Evolutionary conservation across 2,888 invertebrate genomes (phyloP).

Genomic region (Eristalis tenax): DNA sequence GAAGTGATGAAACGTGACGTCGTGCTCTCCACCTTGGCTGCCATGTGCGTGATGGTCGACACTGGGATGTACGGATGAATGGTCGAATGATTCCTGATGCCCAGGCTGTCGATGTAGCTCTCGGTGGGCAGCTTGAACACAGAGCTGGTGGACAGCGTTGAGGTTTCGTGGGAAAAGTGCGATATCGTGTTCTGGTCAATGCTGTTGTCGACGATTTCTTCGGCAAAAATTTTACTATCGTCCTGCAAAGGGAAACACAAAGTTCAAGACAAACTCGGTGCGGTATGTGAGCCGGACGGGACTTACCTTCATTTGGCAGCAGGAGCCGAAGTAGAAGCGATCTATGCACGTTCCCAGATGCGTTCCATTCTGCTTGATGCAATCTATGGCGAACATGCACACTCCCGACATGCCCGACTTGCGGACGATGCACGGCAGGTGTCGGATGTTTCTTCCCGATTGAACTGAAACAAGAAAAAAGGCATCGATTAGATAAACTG

Average conservation of each 20-base stretch:
- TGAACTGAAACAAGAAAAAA: constrained; percentile 84
- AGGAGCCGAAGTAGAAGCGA: constrained; percentile 95
- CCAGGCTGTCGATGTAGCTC: constrained; percentile 60
- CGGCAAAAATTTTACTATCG: constrained; percentile 76
- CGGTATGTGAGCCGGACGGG: not conserved
- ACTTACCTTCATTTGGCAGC: constrained; percentile 88
- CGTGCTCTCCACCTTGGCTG: constrained; percentile 61
- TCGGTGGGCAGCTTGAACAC: constrained; percentile 78
- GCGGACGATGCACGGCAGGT: constrained; percentile 92
- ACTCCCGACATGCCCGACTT: constrained; percentile 90
- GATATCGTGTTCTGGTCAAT: constrained; percentile 82
- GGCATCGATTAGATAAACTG: not conserved
- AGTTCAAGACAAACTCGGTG: not conserved
- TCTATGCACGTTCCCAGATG: constrained; percentile 96
- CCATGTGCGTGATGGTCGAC: constrained; percentile 78
- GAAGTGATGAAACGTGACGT: constrained; percentile 68
- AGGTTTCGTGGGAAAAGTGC: constrained; percentile 80
- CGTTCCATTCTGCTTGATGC: constrained; percentile 93
- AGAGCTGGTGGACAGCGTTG: constrained; percentile 77
- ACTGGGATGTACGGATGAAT: constrained; percentile 62
- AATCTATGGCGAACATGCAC: constrained; percentile 97
- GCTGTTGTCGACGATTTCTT: constrained; percentile 81
- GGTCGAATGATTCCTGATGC: constrained; percentile 40
- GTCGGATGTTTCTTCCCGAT: constrained; percentile 92
- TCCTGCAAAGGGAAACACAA: constrained; percentile 70